Evolutionary conservation across 2,888 invertebrate species (phyloP), one percentile per base, ranked within the genome.

Genomic region (Polydrusus cervinus): DNA sequence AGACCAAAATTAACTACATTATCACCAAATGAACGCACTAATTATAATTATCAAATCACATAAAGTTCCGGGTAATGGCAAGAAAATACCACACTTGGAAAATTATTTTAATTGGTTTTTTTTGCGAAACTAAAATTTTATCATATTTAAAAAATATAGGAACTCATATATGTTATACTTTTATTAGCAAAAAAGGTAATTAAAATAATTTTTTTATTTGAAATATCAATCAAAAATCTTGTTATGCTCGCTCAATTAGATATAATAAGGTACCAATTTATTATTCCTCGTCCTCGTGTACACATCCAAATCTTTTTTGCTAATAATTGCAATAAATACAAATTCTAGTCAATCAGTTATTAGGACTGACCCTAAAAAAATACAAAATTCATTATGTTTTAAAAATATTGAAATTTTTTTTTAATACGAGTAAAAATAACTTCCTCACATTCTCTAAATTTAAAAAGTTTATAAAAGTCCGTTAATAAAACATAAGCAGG

Each of bases 11-110:
- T 60, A 60, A 5, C 38, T 0, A 60, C 57, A 60, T 60, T 60
- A 60, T 60, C 57, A 60, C 57, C 25, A 53, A 25, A 53, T 53
- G 25, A 53, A 1, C 53, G 13, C 10, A n/a, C n/a, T n/a, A n/a
- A n/a, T n/a, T n/a, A n/a, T 53, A 60, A 60, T 60, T 60, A 60
- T 60, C 57, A 13, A 14, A 38, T 60, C 57, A 60, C 57, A 38
- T 60, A 60, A 60, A 14, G 57, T 60, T 60, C 38, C 16, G 9
- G 1, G 10, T 60, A 60, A 60, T 60, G 16, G 14, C 11, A 8
- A 38, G 14, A 55, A 60, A 60, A 38, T 16, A 5, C 34, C 10
- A 6, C 10, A 18, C 3, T 34, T 11, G 57, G 16, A 60, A 60
- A 60, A 60, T 60, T 18, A 0, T 38, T 16, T 60, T 60, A 38